Percentiles rank a stretch among this genome's conserved stretches.
Evolutionary conservation across 2,888 invertebrate genomes (phyloP).

Genomic region (Trisateles emortualis): DNA sequence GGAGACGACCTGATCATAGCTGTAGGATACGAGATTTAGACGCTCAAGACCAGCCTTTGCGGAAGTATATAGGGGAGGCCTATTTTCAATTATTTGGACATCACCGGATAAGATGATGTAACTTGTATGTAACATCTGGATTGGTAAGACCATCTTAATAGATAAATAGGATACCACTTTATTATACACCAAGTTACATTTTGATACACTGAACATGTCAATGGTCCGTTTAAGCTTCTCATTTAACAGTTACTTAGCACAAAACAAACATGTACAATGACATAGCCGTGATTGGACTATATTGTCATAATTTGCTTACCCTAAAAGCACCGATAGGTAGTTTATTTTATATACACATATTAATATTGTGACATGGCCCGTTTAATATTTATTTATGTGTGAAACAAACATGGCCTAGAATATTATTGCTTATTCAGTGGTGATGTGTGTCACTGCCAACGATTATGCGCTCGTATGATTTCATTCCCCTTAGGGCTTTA

Average conservation of each 20-base stretch:
- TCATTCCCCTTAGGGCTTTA: slow-evolving; percentile 64
- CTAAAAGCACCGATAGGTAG: slow-evolving; percentile 49
- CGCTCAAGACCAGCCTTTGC: too few species aligned
- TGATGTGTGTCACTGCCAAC: slow-evolving; percentile 79
- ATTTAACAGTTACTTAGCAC: background rate
- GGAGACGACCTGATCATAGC: too few species aligned
- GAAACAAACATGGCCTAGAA: slow-evolving; percentile 64
- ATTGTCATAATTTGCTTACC: slow-evolving; percentile 40
- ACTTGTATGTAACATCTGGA: too few species aligned
- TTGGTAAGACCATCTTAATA: too few species aligned
- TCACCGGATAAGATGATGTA: too few species aligned
- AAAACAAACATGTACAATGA: background rate
- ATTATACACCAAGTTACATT: too few species aligned
- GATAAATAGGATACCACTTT: too few species aligned
- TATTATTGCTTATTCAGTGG: slow-evolving; percentile 70
- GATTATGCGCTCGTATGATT: slow-evolving; percentile 71
- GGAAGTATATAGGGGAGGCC: too few species aligned
- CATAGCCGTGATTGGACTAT: slow-evolving; percentile 14
- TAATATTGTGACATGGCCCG: slow-evolving; percentile 53
- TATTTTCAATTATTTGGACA: too few species aligned
- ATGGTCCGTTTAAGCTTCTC: too few species aligned
- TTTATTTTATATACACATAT: slow-evolving; percentile 29
- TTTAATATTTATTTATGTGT: slow-evolving; percentile 69
- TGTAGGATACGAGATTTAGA: too few species aligned
- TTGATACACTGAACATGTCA: too few species aligned